phyloP scores from a whole-genome alignment of 2,113 vertebrate species.

The Crypturellus undulatus region DNA sequence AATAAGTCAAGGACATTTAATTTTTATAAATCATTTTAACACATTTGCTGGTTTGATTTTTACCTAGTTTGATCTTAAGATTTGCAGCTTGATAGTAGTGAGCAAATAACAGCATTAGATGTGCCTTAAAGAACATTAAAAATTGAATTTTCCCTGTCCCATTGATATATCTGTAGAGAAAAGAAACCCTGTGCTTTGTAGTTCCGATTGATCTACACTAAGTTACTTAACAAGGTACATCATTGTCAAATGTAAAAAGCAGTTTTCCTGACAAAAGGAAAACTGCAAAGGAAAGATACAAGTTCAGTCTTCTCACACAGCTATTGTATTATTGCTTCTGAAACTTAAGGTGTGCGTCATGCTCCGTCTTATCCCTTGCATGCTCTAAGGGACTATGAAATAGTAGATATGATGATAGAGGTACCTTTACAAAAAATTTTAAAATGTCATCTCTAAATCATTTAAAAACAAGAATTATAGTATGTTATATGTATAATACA shows the following conservation, averaged over 20 bases:
- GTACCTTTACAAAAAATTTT: not conserved
- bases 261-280: not conserved
- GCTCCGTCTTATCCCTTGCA: not conserved
- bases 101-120: not conserved
- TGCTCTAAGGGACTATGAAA: not conserved
- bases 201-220: not conserved
- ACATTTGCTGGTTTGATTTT: not conserved
- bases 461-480: not conserved
- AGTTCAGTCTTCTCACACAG: not conserved
- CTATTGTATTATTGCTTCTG: not conserved
- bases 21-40: not conserved
- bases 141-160: not conserved
- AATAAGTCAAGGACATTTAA: conserved; percentile 11
- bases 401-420: not conserved
- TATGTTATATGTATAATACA: not conserved
- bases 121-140: not conserved
- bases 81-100: not conserved
- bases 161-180: not conserved
- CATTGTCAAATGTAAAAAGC: not conserved
- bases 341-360: not conserved
- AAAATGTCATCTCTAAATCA: not conserved
- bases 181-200: not conserved
- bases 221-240: not conserved
- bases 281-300: not conserved
- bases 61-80: not conserved